Percentiles rank a stretch among this genome's conserved stretches.
Evolutionary conservation across 2,113 vertebrate genomes (phyloP).

Genomic region (Xenus cinereus): DNA sequence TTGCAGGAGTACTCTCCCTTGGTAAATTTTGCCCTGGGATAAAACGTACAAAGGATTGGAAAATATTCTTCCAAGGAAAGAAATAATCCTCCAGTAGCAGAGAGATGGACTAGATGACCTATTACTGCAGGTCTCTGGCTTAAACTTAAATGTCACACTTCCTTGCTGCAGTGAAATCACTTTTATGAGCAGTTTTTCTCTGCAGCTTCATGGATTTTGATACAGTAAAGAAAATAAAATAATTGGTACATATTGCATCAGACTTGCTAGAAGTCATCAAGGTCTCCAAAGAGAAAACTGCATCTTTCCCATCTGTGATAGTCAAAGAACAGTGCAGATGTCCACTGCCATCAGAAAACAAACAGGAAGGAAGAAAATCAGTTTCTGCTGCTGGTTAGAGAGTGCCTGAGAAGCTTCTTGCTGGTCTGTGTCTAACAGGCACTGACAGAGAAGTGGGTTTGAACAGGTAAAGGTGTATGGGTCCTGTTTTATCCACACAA

Average conservation of each 20-base stretch:
- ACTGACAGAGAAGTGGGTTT: neutral
- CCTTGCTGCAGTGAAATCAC: neutral
- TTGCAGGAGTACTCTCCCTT: neutral
- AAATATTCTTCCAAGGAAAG: neutral
- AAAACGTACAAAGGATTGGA: neutral
- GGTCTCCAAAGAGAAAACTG: neutral
- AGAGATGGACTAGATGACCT: neutral
- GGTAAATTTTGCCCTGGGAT: constrained; percentile 15
- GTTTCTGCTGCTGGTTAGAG: neutral
- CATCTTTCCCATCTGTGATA: neutral
- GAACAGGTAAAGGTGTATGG: neutral
- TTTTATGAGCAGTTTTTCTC: neutral
- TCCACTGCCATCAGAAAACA: neutral
- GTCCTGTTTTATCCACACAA: neutral
- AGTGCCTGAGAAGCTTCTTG: neutral
- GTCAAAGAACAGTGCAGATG: neutral
- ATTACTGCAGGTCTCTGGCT: neutral
- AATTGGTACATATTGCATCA: neutral
- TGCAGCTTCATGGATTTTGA: neutral
- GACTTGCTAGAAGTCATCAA: neutral
- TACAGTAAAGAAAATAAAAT: neutral
- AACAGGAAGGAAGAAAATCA: neutral
- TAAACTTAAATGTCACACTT: neutral
- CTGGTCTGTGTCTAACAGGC: neutral
- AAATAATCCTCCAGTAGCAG: neutral